Evolutionary conservation across 2,797 vertebrate genomes (phyloP), one percentile per base, ranked within the genome.

Genomic region (Sebastes trivittatus): DNA sequence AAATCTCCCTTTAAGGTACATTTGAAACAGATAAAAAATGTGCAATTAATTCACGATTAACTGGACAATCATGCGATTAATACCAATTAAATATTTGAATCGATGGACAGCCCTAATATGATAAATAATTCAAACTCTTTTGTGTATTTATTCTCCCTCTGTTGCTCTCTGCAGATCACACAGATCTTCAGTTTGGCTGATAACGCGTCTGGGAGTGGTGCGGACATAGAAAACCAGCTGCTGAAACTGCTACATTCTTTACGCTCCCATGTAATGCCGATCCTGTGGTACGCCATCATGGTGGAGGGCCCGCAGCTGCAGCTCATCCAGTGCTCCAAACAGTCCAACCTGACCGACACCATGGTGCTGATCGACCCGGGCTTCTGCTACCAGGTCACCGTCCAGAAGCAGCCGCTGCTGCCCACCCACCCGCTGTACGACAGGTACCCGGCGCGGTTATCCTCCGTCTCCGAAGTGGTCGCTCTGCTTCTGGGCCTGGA

Each of bases 361-460:
- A 82, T 82, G 1, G 92, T 96, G 84, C 88, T 93, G 42, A 95
- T 96, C 11, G 94, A 96, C 85, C 91, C 94, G 0, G 93, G 93
- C 71, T 95, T 96, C 85, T 88, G 79, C 87, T 96, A 91, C 70
- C 93, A 95, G 83, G 76, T 96, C 69, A 94, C 85, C 0, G 95
- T 96, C 23, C 96, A 96, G 63, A 94, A 91, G 78, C 95, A 96
- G 84, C 96, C 96, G 1, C 92, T 96, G 83, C 90, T 96, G 10
- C 92, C 94, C 81, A 95, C 94, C 20, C 96, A 96, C 89, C 75
- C 84, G 11, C 86, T 96, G 6, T 96, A 96, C 11, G 88, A 94
- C 52, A 77, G 46, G 27, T 93, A 94, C 86, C 94, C 95, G 0
- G 22, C 86, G 1, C 90, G 63, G 14, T 42, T 96, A 3, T 78